Evolutionary conservation across 2,797 vertebrate genomes (phyloP).

Genomic region (Gallirallus australis): DNA sequence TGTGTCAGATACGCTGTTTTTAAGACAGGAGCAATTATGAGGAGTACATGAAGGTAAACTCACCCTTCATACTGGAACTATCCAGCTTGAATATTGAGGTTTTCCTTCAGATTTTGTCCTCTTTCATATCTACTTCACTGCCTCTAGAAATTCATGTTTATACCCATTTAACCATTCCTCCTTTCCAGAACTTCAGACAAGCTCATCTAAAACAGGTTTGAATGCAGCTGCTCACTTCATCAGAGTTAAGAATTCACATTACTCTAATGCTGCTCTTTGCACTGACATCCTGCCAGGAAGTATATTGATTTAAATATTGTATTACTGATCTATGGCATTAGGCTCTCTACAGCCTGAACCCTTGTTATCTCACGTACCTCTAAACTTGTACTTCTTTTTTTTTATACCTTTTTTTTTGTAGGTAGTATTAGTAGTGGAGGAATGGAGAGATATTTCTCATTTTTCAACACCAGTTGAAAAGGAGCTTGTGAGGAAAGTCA

Average conservation of each 20-base stretch:
- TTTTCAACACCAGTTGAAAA: background rate
- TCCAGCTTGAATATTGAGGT: background rate
- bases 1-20: background rate
- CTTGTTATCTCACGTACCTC: background rate
- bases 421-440: background rate
- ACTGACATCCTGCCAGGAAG: constrained; percentile 36
- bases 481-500: background rate
- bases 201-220: background rate
- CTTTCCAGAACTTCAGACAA: background rate
- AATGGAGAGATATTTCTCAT: background rate
- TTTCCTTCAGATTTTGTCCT: background rate
- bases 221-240: constrained; percentile 18
- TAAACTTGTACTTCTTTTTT: background rate
- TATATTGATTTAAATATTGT: constrained; percentile 63
- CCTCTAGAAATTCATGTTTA: background rate
- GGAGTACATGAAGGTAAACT: background rate
- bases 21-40: background rate
- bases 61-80: background rate
- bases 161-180: background rate
- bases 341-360: background rate
- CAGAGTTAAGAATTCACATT: constrained; percentile 11
- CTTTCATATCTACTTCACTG: background rate
- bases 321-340: constrained; percentile 8
- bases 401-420: background rate
- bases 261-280: background rate